Conservation (phyloP, 2,797 vertebrate species). For the Hirundo rustica region DNA sequence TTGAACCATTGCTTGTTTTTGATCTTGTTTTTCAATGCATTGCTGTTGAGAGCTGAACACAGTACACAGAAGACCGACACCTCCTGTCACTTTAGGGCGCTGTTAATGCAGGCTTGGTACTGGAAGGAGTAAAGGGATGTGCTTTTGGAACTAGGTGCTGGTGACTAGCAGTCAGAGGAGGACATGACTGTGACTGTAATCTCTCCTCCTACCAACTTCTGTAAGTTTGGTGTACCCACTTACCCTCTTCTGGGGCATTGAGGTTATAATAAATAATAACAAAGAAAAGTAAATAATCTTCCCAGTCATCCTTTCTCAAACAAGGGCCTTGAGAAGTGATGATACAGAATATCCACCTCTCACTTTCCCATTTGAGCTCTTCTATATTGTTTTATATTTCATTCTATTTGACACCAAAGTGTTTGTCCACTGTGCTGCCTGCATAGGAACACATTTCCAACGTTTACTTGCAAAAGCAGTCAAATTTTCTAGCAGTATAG, state of each 20-base stretch:
- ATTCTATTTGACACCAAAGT: conserved; percentile 53
- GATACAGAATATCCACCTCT: neutral
- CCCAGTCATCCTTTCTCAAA: neutral
- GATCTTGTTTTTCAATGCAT: neutral
- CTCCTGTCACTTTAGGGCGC: neutral
- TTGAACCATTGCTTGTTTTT: neutral
- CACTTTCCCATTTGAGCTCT: neutral
- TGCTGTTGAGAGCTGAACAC: neutral
- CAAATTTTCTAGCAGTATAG: conserved; percentile 63
- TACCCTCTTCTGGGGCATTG: neutral
- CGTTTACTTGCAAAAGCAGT: conserved; percentile 46
- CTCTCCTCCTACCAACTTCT: neutral
- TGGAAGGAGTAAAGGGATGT: neutral
- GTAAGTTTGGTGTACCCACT: neutral
- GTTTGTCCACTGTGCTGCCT: conserved; percentile 42
- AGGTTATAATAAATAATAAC: neutral
- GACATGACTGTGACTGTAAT: neutral
- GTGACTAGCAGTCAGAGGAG: neutral
- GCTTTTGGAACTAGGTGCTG: neutral
- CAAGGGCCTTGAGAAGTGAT: neutral
- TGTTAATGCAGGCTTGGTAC: neutral
- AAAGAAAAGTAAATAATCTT: neutral
- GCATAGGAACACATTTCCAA: conserved; percentile 54
- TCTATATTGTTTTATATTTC: conserved; percentile 33
- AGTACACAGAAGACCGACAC: accelerated